Evolutionary conservation across 1,140 invertebrate genomes (phyloP), one percentile per base, ranked within the genome.

Genomic region (Caligus rogercresseyi): DNA sequence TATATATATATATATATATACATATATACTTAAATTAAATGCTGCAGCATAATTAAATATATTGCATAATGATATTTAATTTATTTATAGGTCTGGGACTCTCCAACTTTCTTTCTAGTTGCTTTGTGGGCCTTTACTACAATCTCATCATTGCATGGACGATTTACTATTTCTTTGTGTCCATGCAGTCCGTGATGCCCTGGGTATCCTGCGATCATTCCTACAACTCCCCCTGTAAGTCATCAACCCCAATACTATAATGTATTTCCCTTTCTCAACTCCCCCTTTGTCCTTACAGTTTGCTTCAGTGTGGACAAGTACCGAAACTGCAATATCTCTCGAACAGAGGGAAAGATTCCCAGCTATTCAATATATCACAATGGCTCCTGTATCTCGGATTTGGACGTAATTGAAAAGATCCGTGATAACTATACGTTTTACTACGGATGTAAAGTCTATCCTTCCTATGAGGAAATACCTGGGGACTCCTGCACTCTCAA

Each of bases 71-170:
- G 16, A 7, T n/a, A 19, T 19, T 19, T 57, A 1, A 2, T 7
- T 24, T 57, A 13, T 78, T 81, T 67, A 74, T 77, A 25, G 86
- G 86, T 60, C 72, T 89, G 13, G 86, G 86, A 23, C 85, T 84
- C 67, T 84, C 83, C 62, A 87, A 87, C 84, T 82, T 87, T 23
- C 79, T 87, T 25, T 81, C 86, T 2, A 86, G 84, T 31, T 80
- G 80, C 66, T 77, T 87, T 54, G 85, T 88, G 14, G 84, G 84
- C 77, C 74, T 84, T 24, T 85, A 85, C 70, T 88, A 87, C 71
- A 87, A 86, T 68, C 77, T 86, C 16, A 85, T 88, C 64, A 86
- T 87, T 64, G 85, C 82, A 52, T 87, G 85, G 83, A 86, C 85
- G 52, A 80, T 88, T 31, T 83, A 83, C 71, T 89, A 88, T 71